A percentile compares a stretch with the other conserved stretches of the same genome.
These are phyloP conservation scores for Equus przewalskii DNA, from an alignment of 2,113 vertebrate species.

Conservation along the genomic window DNA sequence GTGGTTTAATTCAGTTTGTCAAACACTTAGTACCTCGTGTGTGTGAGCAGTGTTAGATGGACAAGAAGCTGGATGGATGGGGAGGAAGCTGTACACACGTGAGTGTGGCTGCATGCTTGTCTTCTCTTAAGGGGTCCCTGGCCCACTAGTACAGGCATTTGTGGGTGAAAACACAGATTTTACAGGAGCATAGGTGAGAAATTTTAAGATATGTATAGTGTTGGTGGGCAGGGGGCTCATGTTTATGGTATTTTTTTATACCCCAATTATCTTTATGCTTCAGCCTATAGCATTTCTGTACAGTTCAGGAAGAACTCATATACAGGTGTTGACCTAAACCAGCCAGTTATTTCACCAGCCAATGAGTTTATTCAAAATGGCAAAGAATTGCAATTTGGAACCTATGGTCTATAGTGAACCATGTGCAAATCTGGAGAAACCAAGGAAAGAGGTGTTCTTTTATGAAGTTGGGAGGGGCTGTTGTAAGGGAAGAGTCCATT, in stretches of 20 bases:
- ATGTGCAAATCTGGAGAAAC: too few species aligned
- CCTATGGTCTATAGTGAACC: too few species aligned
- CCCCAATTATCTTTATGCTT: neutral
- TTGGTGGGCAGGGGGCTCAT: neutral
- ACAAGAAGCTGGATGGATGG: neutral
- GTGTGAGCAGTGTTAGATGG: neutral
- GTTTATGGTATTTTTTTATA: neutral
- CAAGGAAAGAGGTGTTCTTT: too few species aligned
- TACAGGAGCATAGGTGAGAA: neutral
- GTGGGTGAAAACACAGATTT: neutral
- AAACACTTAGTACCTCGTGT: neutral
- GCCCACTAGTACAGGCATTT: neutral
- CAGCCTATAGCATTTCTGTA: neutral
- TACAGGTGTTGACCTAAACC: too few species aligned
- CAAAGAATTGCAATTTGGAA: too few species aligned
- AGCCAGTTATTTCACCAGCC: too few species aligned
- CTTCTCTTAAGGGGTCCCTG: neutral
- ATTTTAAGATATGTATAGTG: neutral
- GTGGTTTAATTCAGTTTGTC: neutral
- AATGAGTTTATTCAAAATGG: too few species aligned
- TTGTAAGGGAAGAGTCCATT: too few species aligned
- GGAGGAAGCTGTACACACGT: neutral
- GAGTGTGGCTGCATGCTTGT: neutral
- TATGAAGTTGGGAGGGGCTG: too few species aligned
- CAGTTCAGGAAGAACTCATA: neutral